These are phyloP conservation scores for Phaethornis superciliosus DNA, from an alignment of 2,113 vertebrate genomes.

Conservation along the genomic window DNA sequence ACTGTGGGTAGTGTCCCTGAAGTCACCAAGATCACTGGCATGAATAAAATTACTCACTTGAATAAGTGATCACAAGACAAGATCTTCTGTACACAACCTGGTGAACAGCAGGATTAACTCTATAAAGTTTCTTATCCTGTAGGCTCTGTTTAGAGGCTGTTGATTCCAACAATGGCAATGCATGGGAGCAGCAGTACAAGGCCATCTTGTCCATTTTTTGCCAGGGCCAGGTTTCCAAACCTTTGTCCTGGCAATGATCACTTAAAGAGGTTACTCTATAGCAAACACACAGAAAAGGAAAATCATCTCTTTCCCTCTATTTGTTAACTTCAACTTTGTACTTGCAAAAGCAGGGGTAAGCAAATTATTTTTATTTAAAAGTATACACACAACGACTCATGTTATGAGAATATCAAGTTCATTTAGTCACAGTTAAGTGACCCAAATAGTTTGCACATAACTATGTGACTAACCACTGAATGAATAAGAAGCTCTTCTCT, in stretches of 20 bases:
- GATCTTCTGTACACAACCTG: not conserved
- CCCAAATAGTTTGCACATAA: not conserved
- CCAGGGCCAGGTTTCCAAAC: not conserved
- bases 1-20: not conserved
- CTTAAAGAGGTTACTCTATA: not conserved
- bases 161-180: not conserved
- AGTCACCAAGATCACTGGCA: not conserved
- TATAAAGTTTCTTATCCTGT: not conserved
- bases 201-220: not conserved
- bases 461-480: not conserved
- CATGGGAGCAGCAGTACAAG: not conserved
- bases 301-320: not conserved
- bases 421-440: not conserved
- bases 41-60: slow-evolving; percentile 1
- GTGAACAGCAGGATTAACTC: not conserved
- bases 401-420: not conserved
- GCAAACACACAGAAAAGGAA: not conserved
- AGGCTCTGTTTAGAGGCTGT: not conserved
- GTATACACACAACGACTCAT: not conserved
- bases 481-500: not conserved
- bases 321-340: not conserved
- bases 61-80: not conserved
- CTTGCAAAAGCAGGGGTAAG: not conserved
- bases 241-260: not conserved
- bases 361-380: slow-evolving; percentile 11